phyloP scores from a whole-genome alignment of 35 echinoderm and acorn worm species.

The Ophioderma brevispina region DNA sequence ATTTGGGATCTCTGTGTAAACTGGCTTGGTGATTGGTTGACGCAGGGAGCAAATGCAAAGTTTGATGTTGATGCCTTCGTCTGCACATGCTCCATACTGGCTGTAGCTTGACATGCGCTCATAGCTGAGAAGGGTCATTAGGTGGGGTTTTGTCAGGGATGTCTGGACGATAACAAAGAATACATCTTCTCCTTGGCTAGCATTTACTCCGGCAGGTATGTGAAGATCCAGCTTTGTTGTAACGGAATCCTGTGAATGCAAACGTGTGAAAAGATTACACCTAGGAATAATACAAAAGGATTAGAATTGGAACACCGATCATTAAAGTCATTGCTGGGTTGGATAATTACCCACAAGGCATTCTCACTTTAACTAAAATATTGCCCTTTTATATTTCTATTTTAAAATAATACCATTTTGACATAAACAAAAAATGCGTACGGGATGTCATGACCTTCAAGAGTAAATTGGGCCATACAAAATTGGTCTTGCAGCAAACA shows the following conservation, averaged over 20 bases:
- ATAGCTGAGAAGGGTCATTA: not conserved
- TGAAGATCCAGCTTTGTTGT: not conserved
- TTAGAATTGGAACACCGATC: too few relatives aligned
- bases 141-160: not conserved
- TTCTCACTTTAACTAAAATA: too few relatives aligned
- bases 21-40: not conserved
- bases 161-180: not conserved
- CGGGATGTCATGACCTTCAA: too few relatives aligned
- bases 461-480: too few relatives aligned
- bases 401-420: too few relatives aligned
- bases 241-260: not conserved
- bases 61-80: not conserved
- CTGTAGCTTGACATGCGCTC: conserved; percentile 1
- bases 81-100: not conserved
- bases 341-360: too few relatives aligned
- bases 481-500: too few relatives aligned
- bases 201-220: not conserved
- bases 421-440: too few relatives aligned
- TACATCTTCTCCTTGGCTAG: not conserved
- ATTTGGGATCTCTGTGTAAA: not conserved
- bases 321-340: too few relatives aligned
- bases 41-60: not conserved
- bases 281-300: not conserved
- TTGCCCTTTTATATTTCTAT: too few relatives aligned
- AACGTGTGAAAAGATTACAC: too few relatives aligned